Conservation (phyloP, 2,113 vertebrate genomes). For the Genyomyrus donnyi region DNA sequence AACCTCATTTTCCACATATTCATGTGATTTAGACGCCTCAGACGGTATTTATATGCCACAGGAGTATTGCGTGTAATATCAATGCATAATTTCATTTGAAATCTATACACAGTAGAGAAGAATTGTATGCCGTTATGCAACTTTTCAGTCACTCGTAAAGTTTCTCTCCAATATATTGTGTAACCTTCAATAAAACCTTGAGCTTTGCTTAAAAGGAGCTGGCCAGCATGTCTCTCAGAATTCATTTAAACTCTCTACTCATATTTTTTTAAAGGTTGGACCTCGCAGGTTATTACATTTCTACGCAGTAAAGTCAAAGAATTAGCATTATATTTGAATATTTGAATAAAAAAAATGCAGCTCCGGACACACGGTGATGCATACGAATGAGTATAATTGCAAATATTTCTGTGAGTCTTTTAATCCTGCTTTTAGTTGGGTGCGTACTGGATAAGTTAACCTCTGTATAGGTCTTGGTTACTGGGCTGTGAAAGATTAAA, state of each 20-base stretch:
- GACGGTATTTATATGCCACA: neutral
- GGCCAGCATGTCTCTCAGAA: neutral
- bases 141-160: neutral
- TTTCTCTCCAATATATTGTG: neutral
- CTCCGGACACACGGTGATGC: neutral
- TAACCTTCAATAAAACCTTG: neutral
- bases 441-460: neutral
- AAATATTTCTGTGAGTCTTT: neutral
- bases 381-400: slow-evolving; percentile 12
- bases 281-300: slow-evolving; percentile 2
- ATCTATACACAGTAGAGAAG: neutral
- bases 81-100: neutral
- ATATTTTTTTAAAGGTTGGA: neutral
- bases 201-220: neutral
- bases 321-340: slow-evolving; percentile 12
- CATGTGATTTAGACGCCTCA: neutral
- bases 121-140: neutral
- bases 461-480: slow-evolving; percentile 2
- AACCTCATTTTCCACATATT: neutral
- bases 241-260: neutral
- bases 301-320: neutral
- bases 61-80: neutral
- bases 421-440: neutral
- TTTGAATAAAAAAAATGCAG: slow-evolving; percentile 12
- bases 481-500: neutral